Conservation (phyloP, 1,140 invertebrate species). For the Atta colombica region DNA sequence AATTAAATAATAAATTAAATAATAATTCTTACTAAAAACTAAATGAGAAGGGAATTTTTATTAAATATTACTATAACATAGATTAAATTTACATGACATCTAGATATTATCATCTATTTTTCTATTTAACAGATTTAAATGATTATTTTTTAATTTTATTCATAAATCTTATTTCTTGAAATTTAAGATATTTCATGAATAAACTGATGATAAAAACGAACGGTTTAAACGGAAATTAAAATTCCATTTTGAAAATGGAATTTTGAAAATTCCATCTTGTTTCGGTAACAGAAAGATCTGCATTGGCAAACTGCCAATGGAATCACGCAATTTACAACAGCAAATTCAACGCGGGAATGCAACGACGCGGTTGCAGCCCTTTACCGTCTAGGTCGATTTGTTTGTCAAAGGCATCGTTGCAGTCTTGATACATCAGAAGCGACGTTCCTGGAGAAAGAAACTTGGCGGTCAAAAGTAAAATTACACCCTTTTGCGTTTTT, state of each 20-base stretch:
- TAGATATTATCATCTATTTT: not conserved
- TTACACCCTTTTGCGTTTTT: conserved; percentile 12
- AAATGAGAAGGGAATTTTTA: not conserved
- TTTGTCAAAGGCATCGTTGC: conserved; percentile 27
- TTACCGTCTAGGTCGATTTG: conserved; percentile 28
- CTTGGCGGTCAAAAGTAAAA: conserved; percentile 34
- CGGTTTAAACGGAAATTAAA: not conserved
- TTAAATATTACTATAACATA: too few species aligned
- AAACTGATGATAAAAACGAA: not conserved
- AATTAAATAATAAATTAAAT: too few species aligned
- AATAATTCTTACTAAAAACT: too few species aligned
- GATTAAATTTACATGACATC: not conserved
- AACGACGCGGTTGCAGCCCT: conserved; percentile 16
- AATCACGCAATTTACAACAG: not conserved
- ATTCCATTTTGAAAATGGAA: not conserved
- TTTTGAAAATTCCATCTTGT: not conserved
- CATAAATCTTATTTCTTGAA: not conserved
- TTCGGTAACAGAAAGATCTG: conserved; percentile 13
- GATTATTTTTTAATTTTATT: not conserved
- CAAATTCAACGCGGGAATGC: not conserved
- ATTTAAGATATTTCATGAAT: not conserved
- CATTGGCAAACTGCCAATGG: conserved; percentile 24
- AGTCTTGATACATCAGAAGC: conserved; percentile 25
- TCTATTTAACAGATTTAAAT: not conserved
- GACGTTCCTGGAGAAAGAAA: conserved; percentile 2